Evolutionary conservation across 2,797 vertebrate species (phyloP).

Genomic region (Selene dorsalis): DNA sequence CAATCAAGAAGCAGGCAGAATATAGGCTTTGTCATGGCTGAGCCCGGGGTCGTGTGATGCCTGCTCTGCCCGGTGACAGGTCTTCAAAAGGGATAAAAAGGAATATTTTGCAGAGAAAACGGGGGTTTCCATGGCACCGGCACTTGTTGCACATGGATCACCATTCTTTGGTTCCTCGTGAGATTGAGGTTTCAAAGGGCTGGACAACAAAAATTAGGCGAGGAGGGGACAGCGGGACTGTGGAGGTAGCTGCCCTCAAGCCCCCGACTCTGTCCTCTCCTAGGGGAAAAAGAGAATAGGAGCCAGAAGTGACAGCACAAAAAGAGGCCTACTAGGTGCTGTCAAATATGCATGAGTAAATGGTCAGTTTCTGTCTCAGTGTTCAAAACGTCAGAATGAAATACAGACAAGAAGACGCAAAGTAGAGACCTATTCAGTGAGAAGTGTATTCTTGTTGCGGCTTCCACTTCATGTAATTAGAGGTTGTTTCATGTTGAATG

Average conservation of each 20-base stretch:
- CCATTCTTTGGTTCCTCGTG: constrained; percentile 88
- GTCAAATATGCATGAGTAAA: constrained; percentile 86
- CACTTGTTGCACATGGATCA: constrained; percentile 91
- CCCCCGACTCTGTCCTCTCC: constrained; percentile 81
- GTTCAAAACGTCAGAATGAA: constrained; percentile 62
- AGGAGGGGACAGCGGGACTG: constrained; percentile 82
- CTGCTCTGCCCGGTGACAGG: constrained; percentile 94
- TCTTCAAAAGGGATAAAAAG: constrained; percentile 93
- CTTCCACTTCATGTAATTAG: constrained; percentile 83
- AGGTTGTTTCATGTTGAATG: constrained; percentile 79
- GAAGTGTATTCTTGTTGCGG: constrained; percentile 78
- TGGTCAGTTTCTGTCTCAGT: constrained; percentile 84
- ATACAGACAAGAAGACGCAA: constrained; percentile 57
- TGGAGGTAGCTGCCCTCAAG: constrained; percentile 88
- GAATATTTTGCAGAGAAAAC: constrained; percentile 92
- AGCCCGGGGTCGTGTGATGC: constrained; percentile 94
- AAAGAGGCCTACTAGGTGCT: constrained; percentile 84
- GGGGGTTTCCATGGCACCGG: constrained; percentile 94
- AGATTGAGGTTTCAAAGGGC: constrained; percentile 88
- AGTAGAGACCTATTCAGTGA: constrained; percentile 69
- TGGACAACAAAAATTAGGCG: constrained; percentile 86
- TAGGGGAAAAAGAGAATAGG: constrained; percentile 83
- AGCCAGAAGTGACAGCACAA: constrained; percentile 82
- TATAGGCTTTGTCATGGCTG: constrained; percentile 99
- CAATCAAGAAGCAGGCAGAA: constrained; percentile 99